Base-by-base conservation (phyloP, 2,113 vertebrate genomes). In the Callionymus lyra region DNA sequence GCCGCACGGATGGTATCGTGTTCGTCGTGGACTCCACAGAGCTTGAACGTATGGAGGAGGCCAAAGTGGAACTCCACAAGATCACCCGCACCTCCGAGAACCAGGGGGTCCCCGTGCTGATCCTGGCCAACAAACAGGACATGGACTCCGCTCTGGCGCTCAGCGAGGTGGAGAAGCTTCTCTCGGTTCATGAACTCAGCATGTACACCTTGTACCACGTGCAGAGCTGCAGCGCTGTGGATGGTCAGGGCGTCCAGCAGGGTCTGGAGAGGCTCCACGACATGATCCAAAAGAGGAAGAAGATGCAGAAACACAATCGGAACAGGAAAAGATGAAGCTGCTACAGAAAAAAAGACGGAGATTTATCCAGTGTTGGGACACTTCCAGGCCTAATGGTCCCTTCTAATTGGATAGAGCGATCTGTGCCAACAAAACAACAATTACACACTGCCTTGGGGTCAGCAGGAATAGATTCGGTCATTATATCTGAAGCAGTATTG, bases 101-200 rank as follows among this genome's bases (percentile, higher is more conserved):
- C 76, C 91, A 91, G 68, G 91, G 90, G 0, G 85, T 91, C 16
- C 91, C 90, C 0, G 87, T 93, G 47, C 65, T 94, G 4, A 68
- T 94, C 39, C 74, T 92, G 50, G 91, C 91, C 68, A 93, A 92
- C 79, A 94, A 94, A 18, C 91, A 93, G 76, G 91, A 94, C 74
- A 65, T 81, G 66, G 79, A 82, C 0, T 78, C 82, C 0, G 90
- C 91, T 0, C 49, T 86, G 47, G 77, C 86, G 0, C 79, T 77
- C 0, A 31, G 68, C 0, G 89, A 93, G 74, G 83, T 93, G 68
- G 91, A 92, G 69, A 92, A 91, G 66, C 68, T 85, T 54, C 78
- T 94, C 10, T 70, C 85, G 0, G 76, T 91, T 1, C 84, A 87
- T 0, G 91, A 93, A 61, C 85, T 93, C 37, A 85, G 84, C 15